Conservation (phyloP, 2,888 invertebrate genomes). For the Drosophila nr. perissopoda region DNA sequence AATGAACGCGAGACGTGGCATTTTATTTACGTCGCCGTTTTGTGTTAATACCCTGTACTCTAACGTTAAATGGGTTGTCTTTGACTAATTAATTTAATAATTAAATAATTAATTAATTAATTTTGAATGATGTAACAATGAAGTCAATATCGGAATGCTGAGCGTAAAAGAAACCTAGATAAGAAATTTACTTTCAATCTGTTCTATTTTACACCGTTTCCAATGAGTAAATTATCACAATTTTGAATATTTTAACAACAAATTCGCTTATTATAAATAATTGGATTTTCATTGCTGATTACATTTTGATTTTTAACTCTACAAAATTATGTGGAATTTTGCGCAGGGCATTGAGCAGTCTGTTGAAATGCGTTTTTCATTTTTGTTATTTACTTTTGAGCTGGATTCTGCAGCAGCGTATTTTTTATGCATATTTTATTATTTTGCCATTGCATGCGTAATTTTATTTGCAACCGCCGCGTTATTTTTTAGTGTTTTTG, state of each 20-base stretch:
- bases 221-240: background rate
- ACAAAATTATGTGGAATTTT: background rate
- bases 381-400: constrained; percentile 35
- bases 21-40: constrained; percentile 35
- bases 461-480: constrained; percentile 68
- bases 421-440: constrained; percentile 78
- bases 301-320: background rate
- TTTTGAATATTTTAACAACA: background rate
- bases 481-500: constrained; percentile 24
- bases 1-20: constrained; percentile 31
- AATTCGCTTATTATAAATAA: background rate
- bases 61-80: background rate
- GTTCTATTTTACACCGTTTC: background rate
- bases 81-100: background rate
- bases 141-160: background rate
- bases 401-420: constrained; percentile 74
- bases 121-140: background rate
- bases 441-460: constrained; percentile 75
- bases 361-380: background rate
- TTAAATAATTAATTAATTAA: too few relatives aligned
- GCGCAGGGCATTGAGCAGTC: constrained; percentile 31
- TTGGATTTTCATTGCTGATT: background rate
- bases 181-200: background rate
- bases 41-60: constrained; percentile 33
- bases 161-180: background rate